These are phyloP conservation scores for Drosophila bipectinata DNA, from an alignment of 1,140 invertebrate genomes.

Conservation along the genomic window DNA sequence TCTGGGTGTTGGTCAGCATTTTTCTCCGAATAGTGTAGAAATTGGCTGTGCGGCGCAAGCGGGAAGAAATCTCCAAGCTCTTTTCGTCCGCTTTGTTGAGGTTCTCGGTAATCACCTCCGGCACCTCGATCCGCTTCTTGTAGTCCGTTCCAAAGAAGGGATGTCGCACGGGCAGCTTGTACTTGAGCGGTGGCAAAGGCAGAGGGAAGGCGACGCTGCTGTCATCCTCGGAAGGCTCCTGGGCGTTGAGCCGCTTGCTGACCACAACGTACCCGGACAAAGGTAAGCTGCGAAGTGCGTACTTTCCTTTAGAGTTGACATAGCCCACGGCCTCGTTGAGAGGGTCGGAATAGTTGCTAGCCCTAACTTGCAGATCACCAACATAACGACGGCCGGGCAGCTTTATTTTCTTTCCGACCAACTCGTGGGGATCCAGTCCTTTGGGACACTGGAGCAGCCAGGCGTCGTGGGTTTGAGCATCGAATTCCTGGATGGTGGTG, in stretches of 20 bases:
- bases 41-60: constrained; percentile 16
- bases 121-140: constrained; percentile 42
- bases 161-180: constrained; percentile 43
- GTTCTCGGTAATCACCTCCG: background rate
- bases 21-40: constrained; percentile 47
- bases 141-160: constrained; percentile 61
- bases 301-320: constrained; percentile 44
- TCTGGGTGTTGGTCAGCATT: constrained; percentile 30
- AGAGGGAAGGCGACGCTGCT: constrained; percentile 1
- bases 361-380: constrained; percentile 42
- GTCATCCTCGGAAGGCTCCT: background rate
- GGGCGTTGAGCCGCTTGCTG: constrained; percentile 41
- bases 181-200: constrained; percentile 8
- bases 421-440: constrained; percentile 15
- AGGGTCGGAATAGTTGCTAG: constrained; percentile 8
- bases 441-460: constrained; percentile 65
- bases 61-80: background rate
- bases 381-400: constrained; percentile 55
- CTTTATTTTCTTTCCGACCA: constrained; percentile 49
- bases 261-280: constrained; percentile 39
- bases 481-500: constrained; percentile 21
- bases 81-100: constrained; percentile 29
- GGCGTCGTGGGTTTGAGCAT: constrained; percentile 48
- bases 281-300: constrained; percentile 20
- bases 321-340: constrained; percentile 40